Conservation (phyloP, 2,797 vertebrate genomes). For the Bradypodion pumilum region DNA sequence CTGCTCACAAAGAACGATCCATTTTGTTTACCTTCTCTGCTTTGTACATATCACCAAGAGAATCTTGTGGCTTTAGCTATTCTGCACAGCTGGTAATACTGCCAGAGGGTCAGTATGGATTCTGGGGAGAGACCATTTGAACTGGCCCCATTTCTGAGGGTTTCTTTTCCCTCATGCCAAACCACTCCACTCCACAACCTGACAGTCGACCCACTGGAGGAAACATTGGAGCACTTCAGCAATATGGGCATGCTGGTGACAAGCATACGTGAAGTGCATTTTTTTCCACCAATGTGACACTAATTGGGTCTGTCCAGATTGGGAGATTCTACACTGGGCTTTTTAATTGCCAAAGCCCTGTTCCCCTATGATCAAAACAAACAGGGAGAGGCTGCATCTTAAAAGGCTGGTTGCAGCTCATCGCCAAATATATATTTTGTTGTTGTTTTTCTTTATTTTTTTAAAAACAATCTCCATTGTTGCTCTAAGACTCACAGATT, state of each 20-base stretch:
- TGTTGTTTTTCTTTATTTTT: background rate
- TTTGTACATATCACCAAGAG: background rate
- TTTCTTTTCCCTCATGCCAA: background rate
- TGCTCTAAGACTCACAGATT: background rate
- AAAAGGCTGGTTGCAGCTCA: background rate
- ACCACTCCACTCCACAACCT: constrained; percentile 6
- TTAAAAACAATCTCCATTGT: background rate
- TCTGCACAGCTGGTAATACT: background rate
- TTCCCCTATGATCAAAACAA: background rate
- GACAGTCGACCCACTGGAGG: constrained; percentile 19
- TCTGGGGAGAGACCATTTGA: background rate
- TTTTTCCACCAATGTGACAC: constrained; percentile 14
- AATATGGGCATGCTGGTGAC: background rate
- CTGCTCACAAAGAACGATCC: background rate
- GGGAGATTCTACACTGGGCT: constrained; percentile 14
- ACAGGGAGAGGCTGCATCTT: background rate
- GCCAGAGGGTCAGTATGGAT: constrained; percentile 1
- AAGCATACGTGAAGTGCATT: background rate
- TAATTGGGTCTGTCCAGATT: constrained; percentile 2
- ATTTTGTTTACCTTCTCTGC: background rate
- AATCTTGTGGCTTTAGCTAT: background rate
- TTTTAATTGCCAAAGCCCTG: constrained; percentile 6
- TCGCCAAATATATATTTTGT: background rate
- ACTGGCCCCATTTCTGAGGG: constrained; percentile 23
- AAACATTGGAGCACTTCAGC: background rate